Evolutionary conservation across 2,113 vertebrate genomes (phyloP), one percentile per base, ranked within the genome.

Genomic region (Myotis lucifugus): DNA sequence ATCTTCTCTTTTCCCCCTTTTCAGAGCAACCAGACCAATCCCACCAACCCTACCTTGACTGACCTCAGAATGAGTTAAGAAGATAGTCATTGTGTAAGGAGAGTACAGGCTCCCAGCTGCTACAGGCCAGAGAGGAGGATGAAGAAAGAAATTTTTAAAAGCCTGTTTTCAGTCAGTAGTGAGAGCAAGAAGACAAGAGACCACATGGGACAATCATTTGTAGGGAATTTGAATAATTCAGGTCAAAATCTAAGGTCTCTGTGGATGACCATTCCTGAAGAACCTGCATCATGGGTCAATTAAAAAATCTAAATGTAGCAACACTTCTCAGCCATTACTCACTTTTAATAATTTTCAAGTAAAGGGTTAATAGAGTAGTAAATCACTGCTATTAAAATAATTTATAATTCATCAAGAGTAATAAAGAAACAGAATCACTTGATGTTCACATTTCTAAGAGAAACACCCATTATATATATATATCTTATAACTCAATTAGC

Each of bases 381-480:
- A 98, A 93, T 88, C 54, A 82, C 97, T 98, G 97, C 96, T 98
- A 98, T 98, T 98, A 98, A 97, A 97, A 97, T 97, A 98, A 98
- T 98, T 98, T 98, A 96, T 85, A 96, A 87, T 96, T 98, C 97
- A 97, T 98, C 97, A 98, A 97, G 95, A 97, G 96, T 98, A 95
- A 98, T 93, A 98, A 98, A 97, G 97, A 95, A 97, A 98, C 97
- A 96, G 97, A 97, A 98, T 97, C 97, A 98, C 96, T 97, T 98
- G 93, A 97, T 97, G 92, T 97, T 98, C 97, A 96, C 77, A 95
- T 95, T 97, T 95, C 67, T 42, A 78, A 59, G 21, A 90, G 78
- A 96, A 93, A 93, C 6, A 64, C 27, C 13, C 59, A 32, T 59
- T 4, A 37, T 37, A 37, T 37, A 37, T 37, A 37, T 74, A 46